A percentile compares a stretch with the other conserved stretches of the same genome.
Conservation (phyloP, 2,113 vertebrate genomes). For the Caranx ignobilis region DNA sequence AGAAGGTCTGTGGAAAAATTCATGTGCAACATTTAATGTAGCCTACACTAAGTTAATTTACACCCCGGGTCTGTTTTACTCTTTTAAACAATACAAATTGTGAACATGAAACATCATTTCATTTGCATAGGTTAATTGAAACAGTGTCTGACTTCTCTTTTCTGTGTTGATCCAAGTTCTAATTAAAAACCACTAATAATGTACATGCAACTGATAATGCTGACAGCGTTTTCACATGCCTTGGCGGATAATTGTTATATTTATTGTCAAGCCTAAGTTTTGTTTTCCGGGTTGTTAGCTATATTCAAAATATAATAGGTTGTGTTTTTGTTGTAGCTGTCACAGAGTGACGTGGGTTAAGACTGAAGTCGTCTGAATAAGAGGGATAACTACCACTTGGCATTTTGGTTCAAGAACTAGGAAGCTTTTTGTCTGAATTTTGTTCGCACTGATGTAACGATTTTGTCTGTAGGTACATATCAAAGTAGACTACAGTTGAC, state of each 20-base stretch:
- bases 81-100: conserved; percentile 74
- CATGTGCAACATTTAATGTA: conserved; percentile 9
- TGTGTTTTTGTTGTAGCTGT: background rate
- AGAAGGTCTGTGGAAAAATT: conserved; percentile 15
- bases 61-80: conserved; percentile 54
- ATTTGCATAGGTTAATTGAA: conserved; percentile 86
- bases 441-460: background rate
- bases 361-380: conserved; percentile 10
- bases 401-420: background rate
- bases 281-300: conserved; percentile 23
- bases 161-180: conserved; percentile 75
- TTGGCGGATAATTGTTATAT: conserved; percentile 38
- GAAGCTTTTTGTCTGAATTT: background rate
- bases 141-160: conserved; percentile 72
- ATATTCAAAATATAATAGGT: background rate
- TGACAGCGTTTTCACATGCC: conserved; percentile 42
- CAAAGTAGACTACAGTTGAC: background rate
- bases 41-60: conserved; percentile 54
- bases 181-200: conserved; percentile 75
- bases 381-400: background rate
- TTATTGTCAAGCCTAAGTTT: conserved; percentile 16
- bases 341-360: background rate
- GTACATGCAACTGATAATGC: conserved; percentile 68
- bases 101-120: conserved; percentile 74
- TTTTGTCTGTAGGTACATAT: conserved; percentile 21